A percentile compares a stretch with the other conserved stretches of the same genome.
phyloP scores from a whole-genome alignment of 2,888 invertebrate species.

The Melanargia galathea region DNA sequence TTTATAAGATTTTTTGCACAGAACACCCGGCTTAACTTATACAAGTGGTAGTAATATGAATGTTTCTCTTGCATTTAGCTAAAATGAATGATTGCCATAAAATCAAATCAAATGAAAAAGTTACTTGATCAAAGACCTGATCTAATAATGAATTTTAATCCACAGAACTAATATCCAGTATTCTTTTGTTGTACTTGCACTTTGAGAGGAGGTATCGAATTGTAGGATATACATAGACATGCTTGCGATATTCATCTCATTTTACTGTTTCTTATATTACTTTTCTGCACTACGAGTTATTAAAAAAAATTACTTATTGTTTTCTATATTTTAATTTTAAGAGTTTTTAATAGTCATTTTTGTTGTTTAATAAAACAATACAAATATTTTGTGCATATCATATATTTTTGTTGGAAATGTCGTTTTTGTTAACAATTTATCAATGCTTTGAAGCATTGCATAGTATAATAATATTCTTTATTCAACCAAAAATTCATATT shows the following conservation, averaged over 20 bases:
- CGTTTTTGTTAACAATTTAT: too few species aligned
- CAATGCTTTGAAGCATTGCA: too few species aligned
- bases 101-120: not conserved
- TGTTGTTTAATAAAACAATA: too few species aligned
- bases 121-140: not conserved
- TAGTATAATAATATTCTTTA: too few species aligned
- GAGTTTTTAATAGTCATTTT: not conserved
- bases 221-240: conserved; percentile 3
- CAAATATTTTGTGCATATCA: too few species aligned
- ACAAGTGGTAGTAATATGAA: too few species aligned
- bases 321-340: not conserved
- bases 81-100: not conserved
- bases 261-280: not conserved
- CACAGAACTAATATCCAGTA: conserved; percentile 7
- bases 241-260: not conserved
- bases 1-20: too few species aligned
- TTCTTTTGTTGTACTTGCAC: not conserved
- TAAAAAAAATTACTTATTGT: not conserved
- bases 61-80: not conserved
- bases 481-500: too few species aligned
- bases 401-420: too few species aligned
- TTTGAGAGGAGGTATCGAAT: not conserved
- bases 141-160: not conserved
- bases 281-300: not conserved
- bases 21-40: too few species aligned